Percentiles rank a stretch among this genome's conserved stretches.
Evolutionary conservation across 2,113 vertebrate species (phyloP).

Genomic region (Peromyscus maniculatus): DNA sequence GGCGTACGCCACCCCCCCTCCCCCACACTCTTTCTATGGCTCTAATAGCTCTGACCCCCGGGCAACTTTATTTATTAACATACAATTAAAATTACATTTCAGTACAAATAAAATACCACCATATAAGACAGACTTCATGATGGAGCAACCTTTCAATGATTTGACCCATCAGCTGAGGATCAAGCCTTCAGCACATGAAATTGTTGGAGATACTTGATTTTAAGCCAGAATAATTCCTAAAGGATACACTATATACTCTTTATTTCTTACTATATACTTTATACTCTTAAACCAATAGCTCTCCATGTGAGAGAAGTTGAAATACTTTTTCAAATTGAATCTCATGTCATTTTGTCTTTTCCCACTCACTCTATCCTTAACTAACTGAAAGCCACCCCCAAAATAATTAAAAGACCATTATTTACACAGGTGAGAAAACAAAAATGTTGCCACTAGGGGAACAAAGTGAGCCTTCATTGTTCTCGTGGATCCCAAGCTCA

Average conservation of each 20-base stretch:
- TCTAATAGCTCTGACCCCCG: too few relatives aligned
- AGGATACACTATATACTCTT: not conserved
- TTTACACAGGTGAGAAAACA: not conserved
- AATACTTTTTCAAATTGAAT: not conserved
- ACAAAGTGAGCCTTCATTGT: not conserved
- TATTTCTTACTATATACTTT: not conserved
- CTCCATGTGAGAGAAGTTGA: not conserved
- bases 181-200: not conserved
- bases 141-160: not conserved
- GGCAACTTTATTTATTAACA: too few relatives aligned
- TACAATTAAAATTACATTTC: too few relatives aligned
- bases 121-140: not conserved
- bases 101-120: too few relatives aligned
- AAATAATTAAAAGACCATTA: not conserved
- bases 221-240: not conserved
- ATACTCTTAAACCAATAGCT: not conserved
- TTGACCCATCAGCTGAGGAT: not conserved
- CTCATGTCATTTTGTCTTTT: not conserved
- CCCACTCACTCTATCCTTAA: not conserved
- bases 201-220: not conserved
- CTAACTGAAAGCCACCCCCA: too few relatives aligned
- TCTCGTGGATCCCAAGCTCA: conserved; percentile 47
- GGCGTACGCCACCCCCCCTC: too few relatives aligned
- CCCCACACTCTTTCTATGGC: too few relatives aligned
- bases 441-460: not conserved